A percentile compares a stretch with the other conserved stretches of the same genome.
phyloP scores from a whole-genome alignment of 2,888 invertebrate genomes.

The Cosmorhoe ocellata region DNA sequence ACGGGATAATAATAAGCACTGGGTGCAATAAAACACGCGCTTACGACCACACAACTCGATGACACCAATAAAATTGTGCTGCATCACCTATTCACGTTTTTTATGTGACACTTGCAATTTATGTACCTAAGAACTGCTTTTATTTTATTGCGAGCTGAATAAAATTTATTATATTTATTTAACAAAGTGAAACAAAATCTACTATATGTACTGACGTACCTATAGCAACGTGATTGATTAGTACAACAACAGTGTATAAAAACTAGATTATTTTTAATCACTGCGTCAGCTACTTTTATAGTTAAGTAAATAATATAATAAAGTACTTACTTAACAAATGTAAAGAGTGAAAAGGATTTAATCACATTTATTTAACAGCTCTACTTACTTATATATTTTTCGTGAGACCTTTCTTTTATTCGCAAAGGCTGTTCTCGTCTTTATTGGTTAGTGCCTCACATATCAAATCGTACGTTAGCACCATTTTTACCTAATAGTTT shows the following conservation, averaged over 20 bases:
- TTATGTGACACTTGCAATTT: slow-evolving; percentile 56
- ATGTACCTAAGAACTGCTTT: slow-evolving; percentile 51
- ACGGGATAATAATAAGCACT: slow-evolving; percentile 59
- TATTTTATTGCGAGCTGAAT: slow-evolving; percentile 46
- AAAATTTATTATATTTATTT: slow-evolving; percentile 5
- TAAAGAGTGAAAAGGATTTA: too few species aligned
- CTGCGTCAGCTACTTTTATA: too few species aligned
- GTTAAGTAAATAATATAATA: too few species aligned
- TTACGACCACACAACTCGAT: slow-evolving; percentile 60
- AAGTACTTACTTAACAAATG: too few species aligned
- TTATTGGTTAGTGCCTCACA: slow-evolving; percentile 27
- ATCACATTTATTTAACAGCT: slow-evolving; percentile 17
- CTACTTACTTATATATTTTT: slow-evolving; percentile 17
- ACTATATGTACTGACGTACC: too few species aligned
- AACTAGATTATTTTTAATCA: too few species aligned
- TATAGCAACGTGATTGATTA: neutral
- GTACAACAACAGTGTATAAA: neutral
- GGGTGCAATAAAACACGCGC: slow-evolving; percentile 57
- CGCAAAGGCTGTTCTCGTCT: slow-evolving; percentile 22
- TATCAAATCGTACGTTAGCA: slow-evolving; percentile 24
- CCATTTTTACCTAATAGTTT: slow-evolving; percentile 21
- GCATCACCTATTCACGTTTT: slow-evolving; percentile 51
- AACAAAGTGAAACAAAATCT: neutral
- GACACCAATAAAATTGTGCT: slow-evolving; percentile 58
- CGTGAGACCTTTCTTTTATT: slow-evolving; percentile 24